These are phyloP conservation scores for Yponomeuta malinellus DNA, from an alignment of 2,888 invertebrate genomes.

Conservation along the genomic window DNA sequence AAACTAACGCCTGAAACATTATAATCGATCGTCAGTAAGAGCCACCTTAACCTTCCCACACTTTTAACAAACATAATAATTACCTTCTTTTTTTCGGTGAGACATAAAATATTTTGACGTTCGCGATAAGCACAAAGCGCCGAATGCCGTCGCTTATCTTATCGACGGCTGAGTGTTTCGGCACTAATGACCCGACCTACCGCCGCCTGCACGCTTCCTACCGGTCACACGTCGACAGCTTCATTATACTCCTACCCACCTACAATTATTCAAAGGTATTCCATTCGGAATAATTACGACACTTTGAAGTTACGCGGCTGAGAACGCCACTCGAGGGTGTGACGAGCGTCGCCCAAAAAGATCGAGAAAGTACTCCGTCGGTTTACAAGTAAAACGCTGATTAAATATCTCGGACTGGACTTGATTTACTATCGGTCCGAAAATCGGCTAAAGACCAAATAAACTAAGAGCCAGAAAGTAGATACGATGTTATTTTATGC, in stretches of 20 bases:
- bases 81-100: slow-evolving; percentile 37
- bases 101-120: slow-evolving; percentile 71
- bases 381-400: neutral
- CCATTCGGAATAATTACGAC: neutral
- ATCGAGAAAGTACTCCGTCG: neutral
- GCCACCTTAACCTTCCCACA: slow-evolving; percentile 25
- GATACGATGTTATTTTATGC: slow-evolving; percentile 4
- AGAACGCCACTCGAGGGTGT: neutral
- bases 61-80: slow-evolving; percentile 40
- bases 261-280: slow-evolving; percentile 14
- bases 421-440: neutral
- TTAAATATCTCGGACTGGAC: neutral
- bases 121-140: slow-evolving; percentile 55
- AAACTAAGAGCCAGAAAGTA: neutral
- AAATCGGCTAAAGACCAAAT: neutral
- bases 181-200: slow-evolving; percentile 57
- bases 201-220: slow-evolving; percentile 27
- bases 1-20: neutral
- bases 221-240: slow-evolving; percentile 47
- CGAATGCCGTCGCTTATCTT: slow-evolving; percentile 58
- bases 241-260: slow-evolving; percentile 35
- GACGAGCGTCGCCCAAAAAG: neutral
- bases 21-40: slow-evolving; percentile 2
- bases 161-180: slow-evolving; percentile 51
- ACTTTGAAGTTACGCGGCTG: neutral